Evolutionary conservation across 2,888 invertebrate genomes (phyloP).

Genomic region (Phyllotreta striolata): DNA sequence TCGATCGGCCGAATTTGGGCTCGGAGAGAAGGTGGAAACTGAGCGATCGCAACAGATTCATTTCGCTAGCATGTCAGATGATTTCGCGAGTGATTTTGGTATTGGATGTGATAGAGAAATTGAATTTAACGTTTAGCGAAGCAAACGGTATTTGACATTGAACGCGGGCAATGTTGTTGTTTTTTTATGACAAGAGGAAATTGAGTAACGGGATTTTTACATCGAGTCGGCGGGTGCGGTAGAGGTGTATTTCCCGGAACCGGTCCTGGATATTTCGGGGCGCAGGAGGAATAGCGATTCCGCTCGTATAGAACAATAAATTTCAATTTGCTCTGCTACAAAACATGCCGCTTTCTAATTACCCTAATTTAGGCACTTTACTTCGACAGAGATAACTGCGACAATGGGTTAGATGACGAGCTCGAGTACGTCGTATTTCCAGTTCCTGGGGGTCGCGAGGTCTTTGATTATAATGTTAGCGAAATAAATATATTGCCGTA

Average conservation of each 20-base stretch:
- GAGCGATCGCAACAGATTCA: neutral
- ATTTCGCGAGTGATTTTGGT: no score
- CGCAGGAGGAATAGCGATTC: slow-evolving; percentile 24
- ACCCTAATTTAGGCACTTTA: slow-evolving; percentile 45
- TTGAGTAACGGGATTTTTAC: no score
- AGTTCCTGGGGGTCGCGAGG: slow-evolving; percentile 13
- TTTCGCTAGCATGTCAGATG: no score
- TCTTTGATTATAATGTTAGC: slow-evolving; percentile 29
- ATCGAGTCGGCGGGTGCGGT: no score
- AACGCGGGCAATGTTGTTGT: no score
- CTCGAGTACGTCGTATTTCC: slow-evolving; percentile 19
- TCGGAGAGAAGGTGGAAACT: slow-evolving; percentile 26
- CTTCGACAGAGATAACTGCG: slow-evolving; percentile 37
- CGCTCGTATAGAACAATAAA: slow-evolving; percentile 41
- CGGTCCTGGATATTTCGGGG: no score
- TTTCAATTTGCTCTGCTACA: slow-evolving; percentile 46
- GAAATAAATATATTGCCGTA: slow-evolving; percentile 28
- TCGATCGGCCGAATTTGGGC: slow-evolving; percentile 31
- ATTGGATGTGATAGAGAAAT: no score
- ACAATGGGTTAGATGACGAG: slow-evolving; percentile 41
- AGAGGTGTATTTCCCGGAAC: no score
- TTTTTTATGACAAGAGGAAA: no score
- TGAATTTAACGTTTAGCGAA: neutral
- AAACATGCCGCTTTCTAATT: slow-evolving; percentile 47
- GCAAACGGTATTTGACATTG: no score